Base-by-base conservation (phyloP, 2,113 vertebrate species). In the Parotia lawesii region DNA sequence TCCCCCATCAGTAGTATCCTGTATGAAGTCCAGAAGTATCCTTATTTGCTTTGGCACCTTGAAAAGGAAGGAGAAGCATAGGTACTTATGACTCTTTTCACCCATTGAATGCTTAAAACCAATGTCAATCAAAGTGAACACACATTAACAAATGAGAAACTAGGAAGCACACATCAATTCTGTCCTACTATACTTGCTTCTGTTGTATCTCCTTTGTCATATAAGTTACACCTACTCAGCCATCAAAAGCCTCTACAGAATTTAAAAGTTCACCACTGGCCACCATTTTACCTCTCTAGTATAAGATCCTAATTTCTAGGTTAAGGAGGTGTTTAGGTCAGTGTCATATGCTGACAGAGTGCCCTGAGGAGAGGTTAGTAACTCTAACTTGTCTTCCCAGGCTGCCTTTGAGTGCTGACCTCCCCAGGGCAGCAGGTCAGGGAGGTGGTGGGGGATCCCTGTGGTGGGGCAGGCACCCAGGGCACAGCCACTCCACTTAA, bases 391-490 rank as follows among this genome's bases (percentile, higher is more conserved):
- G 16, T 58, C 44, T 62, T 60, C 44, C 58, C 23, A 42, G 76
- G 29, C 50, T 42, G 31, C 5, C 33, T 69, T 44, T 61, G 15
- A 53, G 27, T 0, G 15, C 45, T 45, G 62, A 47, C 42, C 42
- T 54, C 7, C 9, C 20, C n/a, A 24, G 25, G 15, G n/a, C 6
- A 66, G 24, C 2, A 2, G 61, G 61, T 75, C 90, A 42, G 50
- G 11, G 7, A 31, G 0, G 10, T 9, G 22, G 6, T 5, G 50
- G 15, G 38, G 23, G 10, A 76, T 37, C 24, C 8, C 0, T 9
- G 28, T 0, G 2, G 37, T 33, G 61, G 37, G 48, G 33, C 2
- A 1, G 44, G n/a, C 23, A 50, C 19, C 24, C 48, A 14, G n/a
- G 15, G 27, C 69, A 58, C 40, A 12, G 9, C 5, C 5, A 10